phyloP scores from a whole-genome alignment of 2,113 vertebrate genomes.

The Hymenochirus boettgeri region DNA sequence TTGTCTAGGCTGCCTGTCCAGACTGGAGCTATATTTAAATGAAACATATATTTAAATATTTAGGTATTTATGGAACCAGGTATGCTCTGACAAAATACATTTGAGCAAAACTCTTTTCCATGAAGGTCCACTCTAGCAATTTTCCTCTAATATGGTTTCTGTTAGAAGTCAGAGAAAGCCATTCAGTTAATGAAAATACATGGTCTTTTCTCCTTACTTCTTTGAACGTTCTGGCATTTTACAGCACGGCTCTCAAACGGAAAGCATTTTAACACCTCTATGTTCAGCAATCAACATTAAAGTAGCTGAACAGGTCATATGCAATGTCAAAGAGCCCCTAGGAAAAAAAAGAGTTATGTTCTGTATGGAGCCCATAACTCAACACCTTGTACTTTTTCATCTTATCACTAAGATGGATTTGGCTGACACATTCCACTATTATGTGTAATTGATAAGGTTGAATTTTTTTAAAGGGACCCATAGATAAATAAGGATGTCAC shows the following conservation, averaged over 20 bases:
- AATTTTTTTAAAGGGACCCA: slow-evolving; percentile 15
- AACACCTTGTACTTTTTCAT: slow-evolving; percentile 26
- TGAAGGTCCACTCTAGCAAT: background rate
- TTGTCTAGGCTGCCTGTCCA: too few species aligned
- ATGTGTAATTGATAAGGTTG: slow-evolving; percentile 30
- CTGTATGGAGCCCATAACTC: slow-evolving; percentile 25
- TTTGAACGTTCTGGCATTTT: slow-evolving; percentile 8
- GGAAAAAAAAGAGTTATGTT: slow-evolving; percentile 16
- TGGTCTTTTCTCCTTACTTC: slow-evolving; percentile 7
- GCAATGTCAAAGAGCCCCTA: background rate
- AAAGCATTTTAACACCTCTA: background rate
- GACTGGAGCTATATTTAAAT: too few species aligned
- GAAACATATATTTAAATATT: too few species aligned
- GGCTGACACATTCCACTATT: slow-evolving; percentile 17
- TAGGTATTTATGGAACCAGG: background rate
- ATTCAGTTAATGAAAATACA: background rate
- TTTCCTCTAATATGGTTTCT: background rate
- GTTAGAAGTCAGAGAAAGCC: background rate
- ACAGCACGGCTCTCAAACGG: background rate
- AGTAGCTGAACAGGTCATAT: slow-evolving; percentile 12
- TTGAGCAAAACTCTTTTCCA: background rate
- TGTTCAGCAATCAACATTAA: slow-evolving; percentile 2
- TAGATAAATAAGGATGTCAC: slow-evolving; percentile 29
- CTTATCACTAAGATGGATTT: slow-evolving; percentile 8
- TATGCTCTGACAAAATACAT: background rate